These are phyloP conservation scores for Paraescarpia echinospica DNA, from an alignment of 1,140 invertebrate species.

Conservation along the genomic window DNA sequence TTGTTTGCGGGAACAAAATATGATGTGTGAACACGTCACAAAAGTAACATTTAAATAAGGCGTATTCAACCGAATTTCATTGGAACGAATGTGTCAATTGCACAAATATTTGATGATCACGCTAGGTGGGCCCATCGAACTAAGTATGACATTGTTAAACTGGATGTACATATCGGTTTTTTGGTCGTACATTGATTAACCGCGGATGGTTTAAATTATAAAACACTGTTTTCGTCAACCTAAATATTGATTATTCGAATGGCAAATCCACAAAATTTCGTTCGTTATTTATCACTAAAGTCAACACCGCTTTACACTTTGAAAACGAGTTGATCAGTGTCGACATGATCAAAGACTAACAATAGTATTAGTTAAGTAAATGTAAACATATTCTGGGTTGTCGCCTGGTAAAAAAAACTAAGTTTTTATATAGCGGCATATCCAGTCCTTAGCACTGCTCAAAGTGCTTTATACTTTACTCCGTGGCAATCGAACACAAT, in stretches of 20 bases:
- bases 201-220: neutral
- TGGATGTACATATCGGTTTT: neutral
- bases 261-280: neutral
- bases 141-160: neutral
- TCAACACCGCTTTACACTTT: neutral
- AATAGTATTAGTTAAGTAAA: no score
- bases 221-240: neutral
- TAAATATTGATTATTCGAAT: neutral
- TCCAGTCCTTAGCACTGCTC: no score
- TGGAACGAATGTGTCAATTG: neutral
- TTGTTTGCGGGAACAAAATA: no score
- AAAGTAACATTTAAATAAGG: no score
- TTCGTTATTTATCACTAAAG: neutral
- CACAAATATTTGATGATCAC: neutral
- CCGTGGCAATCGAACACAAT: no score
- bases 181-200: no score
- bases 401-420: no score
- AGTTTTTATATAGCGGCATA: no score
- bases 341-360: neutral
- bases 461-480: no score
- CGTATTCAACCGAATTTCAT: no score
- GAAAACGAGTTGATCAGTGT: neutral
- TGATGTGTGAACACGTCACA: no score
- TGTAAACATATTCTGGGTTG: no score
- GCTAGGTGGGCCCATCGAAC: neutral